Evolutionary conservation across 2,888 invertebrate genomes (phyloP), one percentile per base, ranked within the genome.

Genomic region (Tenthredo scrophulariae): DNA sequence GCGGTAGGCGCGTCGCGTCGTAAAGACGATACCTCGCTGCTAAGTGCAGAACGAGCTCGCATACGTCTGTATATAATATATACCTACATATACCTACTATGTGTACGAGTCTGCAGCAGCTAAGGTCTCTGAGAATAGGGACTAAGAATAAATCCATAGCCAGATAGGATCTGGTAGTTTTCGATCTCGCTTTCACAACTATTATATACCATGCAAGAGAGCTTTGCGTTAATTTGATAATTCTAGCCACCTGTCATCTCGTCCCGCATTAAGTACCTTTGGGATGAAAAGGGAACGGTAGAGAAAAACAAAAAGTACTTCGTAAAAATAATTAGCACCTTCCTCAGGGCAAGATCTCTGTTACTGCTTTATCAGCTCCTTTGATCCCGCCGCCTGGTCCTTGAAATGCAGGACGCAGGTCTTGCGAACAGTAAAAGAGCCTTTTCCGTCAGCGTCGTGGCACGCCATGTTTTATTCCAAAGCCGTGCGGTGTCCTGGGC

Each of bases 331-430:
- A 83, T 83, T 83, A 83, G 46, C 83, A 83, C 83, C 83, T 83
- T 67, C 15, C 83, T 80, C 83, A 29, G 46, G 37, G 29, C 18
- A 29, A 67, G 83, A 46, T 62, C 70, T 70, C 70, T 50, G 84
- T 77, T 84, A 58, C 65, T 29, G 40, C 29, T 65, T 84, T 84
- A 84, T 84, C 77, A 84, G 65, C 46, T 43, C 65, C 84, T 84
- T 84, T 84, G 84, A 84, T 84, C 84, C 84, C 50, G 15, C 84
- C 84, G 84, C 65, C 62, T 40, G 43, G 84, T 84, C 77, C 84
- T 84, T 84, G 84, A 72, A 46, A 84, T 84, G 84, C 84, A 77
- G 84, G 84, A 84, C 84, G 75, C 67, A 40, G 75, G 84, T 62
- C 65, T 77, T 84, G 84, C 84, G 46, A 84, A 65, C 77, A 65